phyloP scores from a whole-genome alignment of 2,797 vertebrate species.

The Balearica regulorum region DNA sequence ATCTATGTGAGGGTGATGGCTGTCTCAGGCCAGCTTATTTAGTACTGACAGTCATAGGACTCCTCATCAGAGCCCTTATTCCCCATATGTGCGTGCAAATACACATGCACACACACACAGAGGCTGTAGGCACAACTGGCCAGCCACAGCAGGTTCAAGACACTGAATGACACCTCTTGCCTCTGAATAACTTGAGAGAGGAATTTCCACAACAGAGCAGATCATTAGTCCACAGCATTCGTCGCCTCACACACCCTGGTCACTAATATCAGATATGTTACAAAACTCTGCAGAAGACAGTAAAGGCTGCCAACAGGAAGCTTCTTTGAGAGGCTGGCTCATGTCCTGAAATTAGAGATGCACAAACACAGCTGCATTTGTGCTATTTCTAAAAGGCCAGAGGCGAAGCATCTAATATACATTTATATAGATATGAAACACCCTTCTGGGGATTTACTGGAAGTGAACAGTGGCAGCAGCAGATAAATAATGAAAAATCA shows the following conservation, averaged over 20 bases:
- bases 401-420: not conserved
- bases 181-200: not conserved
- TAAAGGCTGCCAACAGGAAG: not conserved
- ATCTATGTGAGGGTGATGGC: not conserved
- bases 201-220: not conserved
- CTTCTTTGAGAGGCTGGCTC: not conserved
- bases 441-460: not conserved
- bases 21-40: not conserved
- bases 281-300: not conserved
- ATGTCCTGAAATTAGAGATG: not conserved
- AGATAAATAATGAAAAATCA: constrained; percentile 31
- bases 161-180: not conserved
- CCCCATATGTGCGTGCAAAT: fast-evolving
- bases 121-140: not conserved
- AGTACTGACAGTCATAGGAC: not conserved
- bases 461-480: not conserved
- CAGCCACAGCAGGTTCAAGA: not conserved
- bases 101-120: not conserved
- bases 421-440: not conserved
- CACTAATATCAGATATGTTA: not conserved
- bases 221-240: not conserved
- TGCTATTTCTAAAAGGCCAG: not conserved
- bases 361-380: not conserved
- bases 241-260: fast-evolving
- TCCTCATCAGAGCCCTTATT: not conserved